phyloP scores from a whole-genome alignment of 2,888 invertebrate genomes.

The Amphipyra berbera region DNA sequence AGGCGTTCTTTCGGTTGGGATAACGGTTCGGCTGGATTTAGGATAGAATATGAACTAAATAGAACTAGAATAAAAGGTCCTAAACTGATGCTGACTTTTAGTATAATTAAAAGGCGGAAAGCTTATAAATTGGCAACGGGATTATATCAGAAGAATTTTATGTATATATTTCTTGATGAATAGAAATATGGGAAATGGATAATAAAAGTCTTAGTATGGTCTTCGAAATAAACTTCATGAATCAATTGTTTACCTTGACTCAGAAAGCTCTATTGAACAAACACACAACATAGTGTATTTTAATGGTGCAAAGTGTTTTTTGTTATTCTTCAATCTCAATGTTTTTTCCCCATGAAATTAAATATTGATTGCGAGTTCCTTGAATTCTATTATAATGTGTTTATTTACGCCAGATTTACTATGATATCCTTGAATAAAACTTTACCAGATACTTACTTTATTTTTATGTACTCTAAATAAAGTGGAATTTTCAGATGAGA shows the following conservation, averaged over 20 bases:
- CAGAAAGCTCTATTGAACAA: too few relatives aligned
- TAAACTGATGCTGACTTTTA: too few relatives aligned
- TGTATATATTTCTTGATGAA: slow-evolving; percentile 13
- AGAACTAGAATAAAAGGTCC: too few relatives aligned
- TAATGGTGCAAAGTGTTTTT: too few relatives aligned
- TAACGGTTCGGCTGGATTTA: too few relatives aligned
- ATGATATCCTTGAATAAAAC: slow-evolving; percentile 8
- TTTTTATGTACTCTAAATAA: slow-evolving; percentile 12
- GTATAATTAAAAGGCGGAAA: too few relatives aligned
- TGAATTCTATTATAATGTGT: slow-evolving; percentile 18
- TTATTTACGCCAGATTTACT: slow-evolving; percentile 5
- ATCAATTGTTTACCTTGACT: too few relatives aligned
- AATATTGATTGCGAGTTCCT: slow-evolving; percentile 16
- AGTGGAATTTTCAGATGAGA: slow-evolving; percentile 15
- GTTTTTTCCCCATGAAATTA: slow-evolving; percentile 14
- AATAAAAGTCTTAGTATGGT: neutral
- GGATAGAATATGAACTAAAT: too few relatives aligned
- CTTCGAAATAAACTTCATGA: too few relatives aligned
- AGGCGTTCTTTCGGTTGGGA: too few relatives aligned
- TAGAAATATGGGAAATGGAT: neutral
- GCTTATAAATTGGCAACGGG: neutral
- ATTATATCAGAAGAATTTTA: neutral
- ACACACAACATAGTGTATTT: too few relatives aligned
- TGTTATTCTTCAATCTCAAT: slow-evolving; percentile 5
- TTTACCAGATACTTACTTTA: neutral